Evolutionary conservation across 2,888 invertebrate genomes (phyloP), one percentile per base, ranked within the genome.

Genomic region (Neocrepidodera transversa): DNA sequence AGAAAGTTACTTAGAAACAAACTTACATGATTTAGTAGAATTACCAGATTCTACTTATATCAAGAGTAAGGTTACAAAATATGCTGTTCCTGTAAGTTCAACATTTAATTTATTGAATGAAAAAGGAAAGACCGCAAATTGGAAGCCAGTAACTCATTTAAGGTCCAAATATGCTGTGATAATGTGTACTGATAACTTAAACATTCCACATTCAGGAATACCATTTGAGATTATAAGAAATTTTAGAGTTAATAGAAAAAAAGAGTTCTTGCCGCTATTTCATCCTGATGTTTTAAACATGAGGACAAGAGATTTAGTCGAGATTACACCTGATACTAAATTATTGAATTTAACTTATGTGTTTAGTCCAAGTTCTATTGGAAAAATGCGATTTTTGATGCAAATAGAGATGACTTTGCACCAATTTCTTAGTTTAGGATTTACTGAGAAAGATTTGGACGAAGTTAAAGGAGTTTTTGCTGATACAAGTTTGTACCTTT

Each of bases 391-490:
- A 58, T 81, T 95, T 66, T 85, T 91, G 66, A 79, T 90, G 36
- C 92, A 94, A 74, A 87, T 94, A 64, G 87, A 91, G 66, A 82
- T 87, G 14, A 89, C 92, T 0, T 84, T 94, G 68, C 82, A 85
- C 13, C 87, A 87, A 49, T 84, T 95, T 69, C 81, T 86, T 47
- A 75, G 81, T n/a, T 80, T 94, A 51, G 95, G 96, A 4, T 97
- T 99, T 74, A 89, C 90, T 30, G 89, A 91, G 60, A 97, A 96
- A 76, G 97, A 98, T 81, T 83, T 96, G 28, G 98, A 99, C 80
- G 97, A 98, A 82, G 90, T 96, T 0, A 97, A 97, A 79, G 92
- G 93, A 49, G 92, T 99, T 69, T 96, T 98, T 80, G 92, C 93
- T 0, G 97, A 97, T 74, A 97, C 97, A 0, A 97, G 97, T 78